Evolutionary conservation across 2,113 vertebrate genomes (phyloP), one percentile per base, ranked within the genome.

Genomic region (Rhabdornis inornatus): DNA sequence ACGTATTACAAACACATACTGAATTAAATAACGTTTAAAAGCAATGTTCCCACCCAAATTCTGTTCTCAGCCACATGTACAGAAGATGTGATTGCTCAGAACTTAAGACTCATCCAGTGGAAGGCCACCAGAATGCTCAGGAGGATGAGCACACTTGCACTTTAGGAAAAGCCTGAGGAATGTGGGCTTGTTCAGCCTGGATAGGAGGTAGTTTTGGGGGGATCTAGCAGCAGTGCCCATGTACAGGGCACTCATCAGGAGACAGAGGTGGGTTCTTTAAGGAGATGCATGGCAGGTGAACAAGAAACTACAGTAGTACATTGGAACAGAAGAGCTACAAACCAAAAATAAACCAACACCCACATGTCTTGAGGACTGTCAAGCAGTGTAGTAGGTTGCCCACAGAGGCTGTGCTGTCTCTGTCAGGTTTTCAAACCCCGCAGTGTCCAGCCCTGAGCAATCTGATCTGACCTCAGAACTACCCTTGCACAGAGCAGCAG

Each of bases 101-200:
- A 47, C 33, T 71, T 16, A 23, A 42, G 52, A 69, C 75, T 44
- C 11, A 13, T 39, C 19, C 19, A 60, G 19, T 6, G 24, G 13
- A 78, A 21, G 15, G 15, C 27, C 53, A 42, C 6, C 8, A 61
- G 37, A 24, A 23, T 71, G 45, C 22, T 69, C 11, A n/a, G 21
- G 6, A 35, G 1, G 3, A 19, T 1, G 11, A 50, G 4, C 14
- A 47, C 20, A 11, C 11, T 30, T 81, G 45, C 2, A 12, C 9
- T 82, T 91, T 63, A 49, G 35, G 55, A 57, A 95, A 61, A 74
- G 9, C 5, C 53, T 1, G 2, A 50, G 9, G 20, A 4, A 10
- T 44, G 11, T 28, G 21, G 33, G 2, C 28, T 74, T 82, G 8
- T 56, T 90, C 56, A 82, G 11, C 16, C 47, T 42, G 27, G 11